Evolutionary conservation across 2,113 vertebrate species (phyloP), one percentile per base, ranked within the genome.

Genomic region (Gorsachius goisagi): DNA sequence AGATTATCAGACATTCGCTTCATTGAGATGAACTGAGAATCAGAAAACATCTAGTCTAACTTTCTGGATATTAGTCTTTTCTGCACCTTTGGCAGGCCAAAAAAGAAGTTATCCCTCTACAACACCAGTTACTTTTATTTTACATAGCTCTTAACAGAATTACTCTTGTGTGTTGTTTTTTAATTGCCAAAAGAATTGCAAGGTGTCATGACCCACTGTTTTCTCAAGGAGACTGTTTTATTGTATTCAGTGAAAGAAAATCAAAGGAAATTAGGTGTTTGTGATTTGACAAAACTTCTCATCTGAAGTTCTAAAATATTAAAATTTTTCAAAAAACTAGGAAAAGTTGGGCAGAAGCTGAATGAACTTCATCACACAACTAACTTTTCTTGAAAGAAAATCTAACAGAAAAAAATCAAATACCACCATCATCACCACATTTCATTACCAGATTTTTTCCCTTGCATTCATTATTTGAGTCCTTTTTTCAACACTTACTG

Each of bases 401-500:
- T 35, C 6, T 37, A 84, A 89, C 18, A 28, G 67, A 63, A 58
- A 83, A 91, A 82, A 66, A 44, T 16, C 56, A 62, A 86, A 79
- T 47, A 67, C 18, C 21, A 82, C 22, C 41, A 88, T 18, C 45
- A 88, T 20, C 45, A 84, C 32, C 33, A 80, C 41, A 64, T 74
- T 77, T 82, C 19, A 78, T 45, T 72, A 85, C 19, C 39, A 76
- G 84, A 67, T 74, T 56, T 15, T 35, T 60, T 64, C 33, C 37
- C 45, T 74, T 88, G 33, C 10, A 32, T 53, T 90, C 2, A 3
- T 74, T 91, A 80, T 66, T 77, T 1, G 3, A 84, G n/a, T n/a
- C 17, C 12, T 78, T 92, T 76, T 93, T 64, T 33, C 53, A 67
- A 72, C 60, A 98, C 99, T 99, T 98, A 99, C 99, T 99, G 99